A percentile compares a stretch with the other conserved stretches of the same genome.
Conservation (phyloP, 1,140 invertebrate genomes). For the Uloborus diversus region DNA sequence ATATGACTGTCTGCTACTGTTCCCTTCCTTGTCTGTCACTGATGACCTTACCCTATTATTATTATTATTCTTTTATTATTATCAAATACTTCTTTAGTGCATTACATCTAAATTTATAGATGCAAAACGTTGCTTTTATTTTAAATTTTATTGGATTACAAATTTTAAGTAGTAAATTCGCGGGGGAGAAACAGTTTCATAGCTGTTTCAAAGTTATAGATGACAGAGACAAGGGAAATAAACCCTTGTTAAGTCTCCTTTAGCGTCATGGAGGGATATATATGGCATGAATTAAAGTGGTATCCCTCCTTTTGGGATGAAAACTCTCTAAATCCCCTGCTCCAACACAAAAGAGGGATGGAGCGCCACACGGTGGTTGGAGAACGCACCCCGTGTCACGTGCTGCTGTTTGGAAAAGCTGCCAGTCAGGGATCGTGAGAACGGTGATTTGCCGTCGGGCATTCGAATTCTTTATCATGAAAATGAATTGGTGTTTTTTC, state of each 20-base stretch:
- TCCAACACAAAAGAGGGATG: neutral
- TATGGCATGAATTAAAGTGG: neutral
- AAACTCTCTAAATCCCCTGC: neutral
- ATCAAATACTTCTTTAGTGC: too few species aligned
- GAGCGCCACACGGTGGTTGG: conserved; percentile 13
- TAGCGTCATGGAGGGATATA: too few species aligned
- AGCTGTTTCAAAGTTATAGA: neutral
- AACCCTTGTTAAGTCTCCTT: too few species aligned
- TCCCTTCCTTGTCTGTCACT: too few species aligned
- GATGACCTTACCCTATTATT: too few species aligned
- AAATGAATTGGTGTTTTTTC: too few species aligned
- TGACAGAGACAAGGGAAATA: neutral
- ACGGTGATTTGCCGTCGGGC: neutral
- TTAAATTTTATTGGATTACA: too few species aligned
- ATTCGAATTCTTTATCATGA: neutral
- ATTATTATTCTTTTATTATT: too few species aligned
- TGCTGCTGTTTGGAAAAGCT: neutral
- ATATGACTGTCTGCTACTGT: too few species aligned
- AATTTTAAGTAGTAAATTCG: neutral
- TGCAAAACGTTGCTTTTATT: too few species aligned
- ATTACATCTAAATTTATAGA: too few species aligned
- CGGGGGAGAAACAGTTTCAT: neutral
- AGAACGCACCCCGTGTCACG: neutral
- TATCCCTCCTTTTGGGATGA: neutral
- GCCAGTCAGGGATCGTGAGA: conserved; percentile 8